Percentiles rank a stretch among this genome's conserved stretches.
Conservation (phyloP, 2,888 invertebrate species). For the Napeogenes sylphis region DNA sequence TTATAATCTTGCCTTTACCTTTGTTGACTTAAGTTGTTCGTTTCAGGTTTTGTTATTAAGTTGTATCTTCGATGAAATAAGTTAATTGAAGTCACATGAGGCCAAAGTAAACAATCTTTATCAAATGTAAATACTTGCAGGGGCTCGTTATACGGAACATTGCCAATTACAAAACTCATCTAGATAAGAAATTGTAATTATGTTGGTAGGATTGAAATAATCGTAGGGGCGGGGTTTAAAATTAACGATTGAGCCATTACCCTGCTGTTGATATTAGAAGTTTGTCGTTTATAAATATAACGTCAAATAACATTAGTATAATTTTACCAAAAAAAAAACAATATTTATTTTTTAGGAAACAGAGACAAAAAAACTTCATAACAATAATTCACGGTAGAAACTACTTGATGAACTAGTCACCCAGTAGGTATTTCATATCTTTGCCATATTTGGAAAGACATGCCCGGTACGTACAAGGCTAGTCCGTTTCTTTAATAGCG, state of each 20-base stretch:
- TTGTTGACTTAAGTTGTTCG: no score
- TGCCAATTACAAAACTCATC: constrained; percentile 29
- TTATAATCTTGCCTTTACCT: no score
- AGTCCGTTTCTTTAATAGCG: no score
- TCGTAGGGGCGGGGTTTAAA: constrained; percentile 25
- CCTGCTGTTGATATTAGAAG: constrained; percentile 34
- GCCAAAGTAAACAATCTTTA: constrained; percentile 6
- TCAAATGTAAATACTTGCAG: constrained; percentile 9
- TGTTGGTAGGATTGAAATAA: constrained; percentile 30
- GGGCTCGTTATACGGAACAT: constrained; percentile 22
- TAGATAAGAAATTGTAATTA: constrained; percentile 33
- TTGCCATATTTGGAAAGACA: no score
- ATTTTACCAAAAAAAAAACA: no score
- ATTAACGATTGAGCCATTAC: constrained; percentile 42
- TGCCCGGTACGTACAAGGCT: no score
- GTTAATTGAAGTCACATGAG: constrained; percentile 5
- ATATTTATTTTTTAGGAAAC: no score
- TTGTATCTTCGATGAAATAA: not conserved
- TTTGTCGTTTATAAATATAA: not conserved
- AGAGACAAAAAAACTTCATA: no score
- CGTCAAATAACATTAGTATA: no score
- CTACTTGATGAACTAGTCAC: no score
- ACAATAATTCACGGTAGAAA: no score
- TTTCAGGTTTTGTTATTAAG: not conserved
- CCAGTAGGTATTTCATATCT: no score